These are phyloP conservation scores for Sardina pilchardus DNA, from an alignment of 2,113 vertebrate species.

Conservation along the genomic window DNA sequence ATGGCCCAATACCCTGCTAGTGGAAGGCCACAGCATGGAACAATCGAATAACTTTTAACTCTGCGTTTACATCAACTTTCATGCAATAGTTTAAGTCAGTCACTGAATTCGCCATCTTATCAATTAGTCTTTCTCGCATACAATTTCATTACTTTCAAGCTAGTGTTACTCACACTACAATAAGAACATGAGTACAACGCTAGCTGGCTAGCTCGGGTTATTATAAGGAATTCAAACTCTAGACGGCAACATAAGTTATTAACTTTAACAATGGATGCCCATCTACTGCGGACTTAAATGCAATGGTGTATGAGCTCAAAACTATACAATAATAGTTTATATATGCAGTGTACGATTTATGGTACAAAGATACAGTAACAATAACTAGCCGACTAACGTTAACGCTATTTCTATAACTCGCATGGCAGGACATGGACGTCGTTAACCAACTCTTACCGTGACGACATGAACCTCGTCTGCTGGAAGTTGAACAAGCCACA, in stretches of 20 bases:
- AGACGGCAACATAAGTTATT: neutral
- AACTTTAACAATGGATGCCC: neutral
- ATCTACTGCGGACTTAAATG: neutral
- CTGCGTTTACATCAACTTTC: neutral
- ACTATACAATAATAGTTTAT: no score
- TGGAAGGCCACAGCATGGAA: neutral
- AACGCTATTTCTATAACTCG: neutral
- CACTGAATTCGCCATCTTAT: neutral
- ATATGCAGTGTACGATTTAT: neutral
- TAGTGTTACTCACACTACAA: neutral
- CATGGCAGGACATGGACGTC: neutral
- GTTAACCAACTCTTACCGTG: slow-evolving; percentile 66
- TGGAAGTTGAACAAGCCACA: slow-evolving; percentile 58
- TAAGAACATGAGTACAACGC: neutral
- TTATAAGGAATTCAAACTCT: neutral
- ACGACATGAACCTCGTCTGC: slow-evolving; percentile 71
- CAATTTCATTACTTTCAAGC: neutral
- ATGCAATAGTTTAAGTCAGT: neutral
- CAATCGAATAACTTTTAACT: neutral
- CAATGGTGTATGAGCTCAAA: neutral
- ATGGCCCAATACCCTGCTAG: neutral
- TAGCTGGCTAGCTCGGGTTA: neutral
- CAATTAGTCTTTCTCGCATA: neutral
- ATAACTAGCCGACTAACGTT: neutral
- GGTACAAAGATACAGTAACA: no score